Conservation (phyloP, 2,888 invertebrate species). For the Lapara coniferarum region DNA sequence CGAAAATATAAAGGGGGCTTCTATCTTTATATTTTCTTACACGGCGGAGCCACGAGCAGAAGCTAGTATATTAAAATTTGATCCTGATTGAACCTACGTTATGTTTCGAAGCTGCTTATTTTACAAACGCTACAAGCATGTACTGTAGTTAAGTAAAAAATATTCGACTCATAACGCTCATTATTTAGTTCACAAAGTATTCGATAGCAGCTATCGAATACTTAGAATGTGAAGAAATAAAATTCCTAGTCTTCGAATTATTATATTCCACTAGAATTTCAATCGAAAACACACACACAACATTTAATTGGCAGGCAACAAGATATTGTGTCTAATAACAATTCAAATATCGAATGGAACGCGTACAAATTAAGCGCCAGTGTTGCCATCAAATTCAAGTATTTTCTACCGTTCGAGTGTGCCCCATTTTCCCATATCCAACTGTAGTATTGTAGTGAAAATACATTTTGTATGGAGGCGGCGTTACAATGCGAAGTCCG, state of each 20-base stretch:
- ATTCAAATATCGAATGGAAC: conserved; percentile 60
- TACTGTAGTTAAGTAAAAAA: no score
- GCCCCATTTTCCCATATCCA: conserved; percentile 68
- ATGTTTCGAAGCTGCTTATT: no score
- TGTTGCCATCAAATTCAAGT: conserved; percentile 60
- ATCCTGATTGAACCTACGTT: no score
- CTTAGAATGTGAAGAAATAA: neutral
- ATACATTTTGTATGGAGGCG: conserved; percentile 74
- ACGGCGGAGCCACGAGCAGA: no score
- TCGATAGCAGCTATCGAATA: no score
- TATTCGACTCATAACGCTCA: no score
- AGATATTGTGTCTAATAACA: conserved; percentile 34
- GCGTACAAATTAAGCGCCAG: conserved; percentile 55
- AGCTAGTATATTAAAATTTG: no score
- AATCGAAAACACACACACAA: neutral
- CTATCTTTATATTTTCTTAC: no score
- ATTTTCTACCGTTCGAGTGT: conserved; percentile 66
- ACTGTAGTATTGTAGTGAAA: conserved; percentile 64
- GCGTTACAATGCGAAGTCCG: conserved; percentile 71
- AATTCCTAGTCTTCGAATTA: neutral
- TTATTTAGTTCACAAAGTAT: no score
- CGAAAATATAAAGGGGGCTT: no score
- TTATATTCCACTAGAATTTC: neutral
- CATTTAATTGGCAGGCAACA: conserved; percentile 7
- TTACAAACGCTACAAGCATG: no score